These are phyloP conservation scores for Isurus oxyrinchus DNA, from an alignment of 2,113 vertebrate species.

Conservation along the genomic window DNA sequence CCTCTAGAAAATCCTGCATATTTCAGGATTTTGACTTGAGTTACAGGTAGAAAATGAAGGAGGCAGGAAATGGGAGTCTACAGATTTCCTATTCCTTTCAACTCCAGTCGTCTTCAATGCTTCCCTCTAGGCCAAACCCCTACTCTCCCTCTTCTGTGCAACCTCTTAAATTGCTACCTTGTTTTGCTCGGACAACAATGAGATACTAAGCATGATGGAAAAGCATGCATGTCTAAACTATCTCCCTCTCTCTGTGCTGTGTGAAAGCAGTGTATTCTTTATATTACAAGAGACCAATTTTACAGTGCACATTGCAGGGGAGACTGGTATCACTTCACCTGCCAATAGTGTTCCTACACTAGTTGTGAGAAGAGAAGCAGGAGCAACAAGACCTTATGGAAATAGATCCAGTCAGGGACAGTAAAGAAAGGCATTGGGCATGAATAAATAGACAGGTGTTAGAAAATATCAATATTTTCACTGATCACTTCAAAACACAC, in stretches of 20 bases:
- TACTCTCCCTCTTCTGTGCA: background rate
- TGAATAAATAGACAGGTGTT: background rate
- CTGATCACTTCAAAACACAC: background rate
- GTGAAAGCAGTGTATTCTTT: background rate
- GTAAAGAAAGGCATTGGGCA: background rate
- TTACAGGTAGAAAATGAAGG: background rate
- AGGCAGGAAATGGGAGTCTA: background rate
- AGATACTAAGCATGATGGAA: background rate
- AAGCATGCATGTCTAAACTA: background rate
- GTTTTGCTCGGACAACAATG: background rate
- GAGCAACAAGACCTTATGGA: background rate
- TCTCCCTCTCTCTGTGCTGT: background rate
- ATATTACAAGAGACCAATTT: background rate
- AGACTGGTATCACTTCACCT: background rate
- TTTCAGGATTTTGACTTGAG: background rate
- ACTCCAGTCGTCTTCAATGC: background rate
- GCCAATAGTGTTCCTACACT: background rate
- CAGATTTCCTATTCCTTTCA: background rate
- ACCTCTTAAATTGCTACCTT: background rate
- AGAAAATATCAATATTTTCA: background rate
- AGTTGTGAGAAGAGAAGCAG: background rate
- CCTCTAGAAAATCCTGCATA: background rate
- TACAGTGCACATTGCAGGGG: background rate
- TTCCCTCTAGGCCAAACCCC: background rate
- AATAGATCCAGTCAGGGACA: background rate